Percentiles rank a stretch among this genome's conserved stretches.
Conservation (phyloP, 2,888 invertebrate genomes). For the Gasteruption jaculator region DNA sequence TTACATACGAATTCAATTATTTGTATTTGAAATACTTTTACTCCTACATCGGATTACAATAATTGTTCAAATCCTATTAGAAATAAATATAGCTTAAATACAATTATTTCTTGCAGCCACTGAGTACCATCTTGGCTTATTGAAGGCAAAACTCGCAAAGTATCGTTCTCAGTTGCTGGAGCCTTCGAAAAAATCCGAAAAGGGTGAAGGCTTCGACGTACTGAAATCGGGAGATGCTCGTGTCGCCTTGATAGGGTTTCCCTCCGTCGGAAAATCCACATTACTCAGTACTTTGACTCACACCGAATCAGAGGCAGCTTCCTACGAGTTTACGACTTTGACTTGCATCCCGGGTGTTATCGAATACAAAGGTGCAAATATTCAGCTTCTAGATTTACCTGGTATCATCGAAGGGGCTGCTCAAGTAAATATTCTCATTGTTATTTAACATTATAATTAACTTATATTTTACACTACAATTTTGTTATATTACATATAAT, state of each 20-base stretch:
- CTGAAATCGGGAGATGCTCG: constrained; percentile 98
- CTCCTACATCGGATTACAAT: neutral
- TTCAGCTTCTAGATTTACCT: constrained; percentile 95
- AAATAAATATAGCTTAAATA: neutral
- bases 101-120: constrained; percentile 68
- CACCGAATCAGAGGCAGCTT: constrained; percentile 95
- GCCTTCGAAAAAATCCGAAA: constrained; percentile 89
- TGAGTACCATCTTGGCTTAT: constrained; percentile 95
- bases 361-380: constrained; percentile 97
- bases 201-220: constrained; percentile 98
- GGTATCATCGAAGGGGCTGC: constrained; percentile 99
- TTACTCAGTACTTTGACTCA: constrained; percentile 90
- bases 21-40: constrained; percentile 11
- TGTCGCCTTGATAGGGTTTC: constrained; percentile 96
- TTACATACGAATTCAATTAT: neutral
- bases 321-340: constrained; percentile 97
- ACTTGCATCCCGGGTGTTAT: constrained; percentile 99
- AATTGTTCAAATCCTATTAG: neutral
- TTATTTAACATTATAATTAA: constrained; percentile 1
- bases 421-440: constrained; percentile 55
- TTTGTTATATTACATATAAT: constrained; percentile 1
- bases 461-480: neutral
- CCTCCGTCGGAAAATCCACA: constrained; percentile 98
- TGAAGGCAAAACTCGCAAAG: constrained; percentile 96
- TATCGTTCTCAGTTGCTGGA: constrained; percentile 92